A percentile compares a stretch with the other conserved stretches of the same genome.
Evolutionary conservation across 2,888 invertebrate species (phyloP).

Genomic region (Sminthurides aquaticus): DNA sequence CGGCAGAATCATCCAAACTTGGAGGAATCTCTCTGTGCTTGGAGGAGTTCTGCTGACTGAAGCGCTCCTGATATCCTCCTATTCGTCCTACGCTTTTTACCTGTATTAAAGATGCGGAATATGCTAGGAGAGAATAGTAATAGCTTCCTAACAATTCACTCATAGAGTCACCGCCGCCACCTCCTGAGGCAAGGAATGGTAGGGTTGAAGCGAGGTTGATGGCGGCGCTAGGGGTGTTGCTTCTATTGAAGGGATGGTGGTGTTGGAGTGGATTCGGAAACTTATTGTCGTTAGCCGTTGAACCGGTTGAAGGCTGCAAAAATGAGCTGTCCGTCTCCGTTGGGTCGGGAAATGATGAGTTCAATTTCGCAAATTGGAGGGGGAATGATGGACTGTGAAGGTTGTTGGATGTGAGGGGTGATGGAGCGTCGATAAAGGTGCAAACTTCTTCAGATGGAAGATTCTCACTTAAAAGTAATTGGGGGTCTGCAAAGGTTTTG

Average conservation of each 20-base stretch:
- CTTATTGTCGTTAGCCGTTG: not conserved
- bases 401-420: not conserved
- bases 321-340: not conserved
- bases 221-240: not conserved
- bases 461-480: conserved; percentile 14
- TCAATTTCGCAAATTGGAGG: not conserved
- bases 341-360: not conserved
- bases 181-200: too few relatives aligned
- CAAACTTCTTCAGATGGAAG: conserved; percentile 1
- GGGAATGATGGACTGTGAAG: conserved; percentile 5
- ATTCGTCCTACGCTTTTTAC: not conserved
- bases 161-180: conserved; percentile 15
- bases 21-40: not conserved
- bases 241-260: not conserved
- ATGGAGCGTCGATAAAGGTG: not conserved
- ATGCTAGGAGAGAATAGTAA: conserved; percentile 38
- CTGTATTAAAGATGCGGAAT: conserved; percentile 22
- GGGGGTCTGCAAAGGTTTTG: conserved; percentile 41
- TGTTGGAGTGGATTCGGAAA: not conserved
- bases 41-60: not conserved
- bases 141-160: conserved; percentile 30
- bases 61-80: not conserved
- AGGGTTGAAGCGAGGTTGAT: not conserved
- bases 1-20: conserved; percentile 1
- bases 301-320: not conserved